Base-by-base conservation (phyloP, 2,888 invertebrate genomes). In the Meganola albula region DNA sequence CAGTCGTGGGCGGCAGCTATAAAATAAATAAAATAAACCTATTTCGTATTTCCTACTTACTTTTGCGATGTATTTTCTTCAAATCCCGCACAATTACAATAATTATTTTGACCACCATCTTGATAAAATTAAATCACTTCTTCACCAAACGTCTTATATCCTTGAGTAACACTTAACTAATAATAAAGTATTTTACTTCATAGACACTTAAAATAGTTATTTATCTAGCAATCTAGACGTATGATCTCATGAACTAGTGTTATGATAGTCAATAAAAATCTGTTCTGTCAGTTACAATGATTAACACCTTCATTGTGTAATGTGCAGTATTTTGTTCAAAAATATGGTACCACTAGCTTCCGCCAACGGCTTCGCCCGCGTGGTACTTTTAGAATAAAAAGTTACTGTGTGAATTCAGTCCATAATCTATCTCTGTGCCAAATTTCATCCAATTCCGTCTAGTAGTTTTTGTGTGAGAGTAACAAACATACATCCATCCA, bases 181-280 rank as follows among this genome's bases (percentile, higher is more conserved):
- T 34, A n/a, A 39, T 34, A 37, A 23, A 23, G 27, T 25, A 14
- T 32, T 18, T 31, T 37, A 37, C 37, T 21, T 33, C 31, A 34
- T 53, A 40, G 45, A 53, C 36, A 31, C 30, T 40, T 40, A 30
- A 18, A 45, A 37, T 49, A 22, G 41, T 49, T 70, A 57, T 63
- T 61, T 60, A 52, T 48, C 37, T 53, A 26, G 53, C 37, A 42
- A 44, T 48, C 55, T 69, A 65, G 57, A 33, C 53, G 29, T 28
- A 48, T 74, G 75, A 75, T 63, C 69, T 76, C 73, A 76, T 58
- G 24, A 28, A 6, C 8, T 27, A 48, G 48, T 45, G 43, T 49
- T 54, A 57, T 52, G 52, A 40, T 49, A 52, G 46, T 27, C 38
- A 41, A 40, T 34, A 53, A 51, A 53, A 60, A 53, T 41, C 40